A percentile compares a stretch with the other conserved stretches of the same genome.
Evolutionary conservation across 1,140 invertebrate genomes (phyloP).

Genomic region (Globodera rostochiensis): DNA sequence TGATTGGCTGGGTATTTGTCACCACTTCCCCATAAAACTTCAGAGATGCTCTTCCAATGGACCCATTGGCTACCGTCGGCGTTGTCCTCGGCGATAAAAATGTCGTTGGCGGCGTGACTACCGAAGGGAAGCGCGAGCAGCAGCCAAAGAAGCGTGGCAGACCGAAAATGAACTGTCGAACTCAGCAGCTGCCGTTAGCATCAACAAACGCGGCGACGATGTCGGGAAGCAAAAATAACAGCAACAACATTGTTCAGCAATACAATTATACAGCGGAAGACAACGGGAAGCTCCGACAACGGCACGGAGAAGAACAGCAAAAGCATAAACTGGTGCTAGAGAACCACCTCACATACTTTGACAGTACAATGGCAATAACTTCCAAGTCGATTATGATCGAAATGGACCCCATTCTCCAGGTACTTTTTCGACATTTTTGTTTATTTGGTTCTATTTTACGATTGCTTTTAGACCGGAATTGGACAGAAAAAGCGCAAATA

Average conservation of each 20-base stretch:
- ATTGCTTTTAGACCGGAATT: neutral
- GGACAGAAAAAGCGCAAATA: constrained; percentile 32
- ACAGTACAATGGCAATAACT: neutral
- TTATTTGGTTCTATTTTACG: too few species aligned
- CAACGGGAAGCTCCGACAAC: neutral
- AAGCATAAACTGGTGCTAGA: neutral
- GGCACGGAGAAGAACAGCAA: neutral
- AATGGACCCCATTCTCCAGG: constrained; percentile 29
- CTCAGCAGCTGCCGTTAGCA: neutral
- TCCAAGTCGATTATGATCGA: constrained; percentile 20
- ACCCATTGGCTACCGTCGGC: too few species aligned
- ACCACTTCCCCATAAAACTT: too few species aligned
- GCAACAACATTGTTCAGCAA: neutral
- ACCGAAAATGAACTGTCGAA: constrained; percentile 1
- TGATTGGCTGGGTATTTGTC: too few species aligned
- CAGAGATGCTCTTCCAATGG: too few species aligned
- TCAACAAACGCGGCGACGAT: constrained; percentile 12
- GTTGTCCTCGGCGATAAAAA: neutral
- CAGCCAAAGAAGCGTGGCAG: neutral
- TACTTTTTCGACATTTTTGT: neutral
- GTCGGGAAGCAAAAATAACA: neutral
- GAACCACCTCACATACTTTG: neutral
- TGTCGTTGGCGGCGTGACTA: neutral
- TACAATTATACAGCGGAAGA: neutral
- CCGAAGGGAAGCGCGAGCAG: neutral